phyloP scores from a whole-genome alignment of 2,797 vertebrate genomes.

The Phalloptychus januarius region DNA sequence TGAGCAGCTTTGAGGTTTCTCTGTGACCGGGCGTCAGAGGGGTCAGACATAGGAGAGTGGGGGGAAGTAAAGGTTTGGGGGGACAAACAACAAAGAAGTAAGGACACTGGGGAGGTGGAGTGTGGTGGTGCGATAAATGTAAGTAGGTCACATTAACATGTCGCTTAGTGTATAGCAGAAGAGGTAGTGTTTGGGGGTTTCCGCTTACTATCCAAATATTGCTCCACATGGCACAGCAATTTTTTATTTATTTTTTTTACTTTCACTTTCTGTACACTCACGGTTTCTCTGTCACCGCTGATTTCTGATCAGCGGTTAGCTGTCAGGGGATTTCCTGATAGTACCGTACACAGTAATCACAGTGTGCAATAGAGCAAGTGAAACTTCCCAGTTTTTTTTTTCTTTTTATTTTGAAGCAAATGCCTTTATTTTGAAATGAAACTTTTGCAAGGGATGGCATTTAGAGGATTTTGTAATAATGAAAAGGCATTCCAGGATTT shows the following conservation, averaged over 20 bases:
- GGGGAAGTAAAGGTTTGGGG: too few species aligned
- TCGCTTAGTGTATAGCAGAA: slow-evolving; percentile 23
- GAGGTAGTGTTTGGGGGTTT: slow-evolving; percentile 47
- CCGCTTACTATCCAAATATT: slow-evolving; percentile 22
- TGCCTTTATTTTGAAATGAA: neutral
- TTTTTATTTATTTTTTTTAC: slow-evolving; percentile 23
- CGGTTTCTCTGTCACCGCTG: neutral
- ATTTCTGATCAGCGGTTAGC: slow-evolving; percentile 22
- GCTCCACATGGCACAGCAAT: neutral
- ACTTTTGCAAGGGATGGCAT: neutral
- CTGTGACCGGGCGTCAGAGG: slow-evolving; percentile 41
- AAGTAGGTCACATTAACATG: slow-evolving; percentile 54
- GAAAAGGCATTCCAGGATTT: slow-evolving; percentile 4
- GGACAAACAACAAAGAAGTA: slow-evolving; percentile 35
- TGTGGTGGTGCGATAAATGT: slow-evolving; percentile 36
- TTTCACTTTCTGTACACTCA: slow-evolving; percentile 59
- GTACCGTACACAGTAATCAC: neutral
- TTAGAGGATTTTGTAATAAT: slow-evolving; percentile 11
- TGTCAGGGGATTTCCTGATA: slow-evolving; percentile 23
- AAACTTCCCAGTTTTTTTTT: neutral
- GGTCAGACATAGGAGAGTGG: slow-evolving; percentile 40
- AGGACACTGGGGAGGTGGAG: slow-evolving; percentile 29
- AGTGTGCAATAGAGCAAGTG: neutral
- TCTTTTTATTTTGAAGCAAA: slow-evolving; percentile 4
- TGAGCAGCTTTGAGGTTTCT: slow-evolving; percentile 67